Percentiles rank a stretch among this genome's conserved stretches.
These are phyloP conservation scores for Danaus plexippus DNA, from an alignment of 1,140 invertebrate genomes.

Conservation along the genomic window DNA sequence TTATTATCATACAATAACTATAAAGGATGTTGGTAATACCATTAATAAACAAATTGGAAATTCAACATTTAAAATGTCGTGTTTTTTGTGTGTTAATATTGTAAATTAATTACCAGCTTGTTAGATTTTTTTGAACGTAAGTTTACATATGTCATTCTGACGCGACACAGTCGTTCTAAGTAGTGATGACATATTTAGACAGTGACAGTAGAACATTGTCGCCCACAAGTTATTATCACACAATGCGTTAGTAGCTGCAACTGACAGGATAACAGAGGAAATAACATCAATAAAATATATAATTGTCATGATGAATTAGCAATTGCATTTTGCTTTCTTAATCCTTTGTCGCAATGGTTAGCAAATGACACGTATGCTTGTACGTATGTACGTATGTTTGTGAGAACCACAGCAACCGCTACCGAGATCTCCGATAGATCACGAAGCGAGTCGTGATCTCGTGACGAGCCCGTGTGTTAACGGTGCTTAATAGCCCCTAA, in stretches of 20 bases:
- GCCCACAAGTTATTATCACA: conserved; percentile 49
- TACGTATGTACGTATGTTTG: conserved; percentile 16
- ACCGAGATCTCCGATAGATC: conserved; percentile 65
- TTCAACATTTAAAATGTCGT: too few species aligned
- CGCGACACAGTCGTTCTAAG: conserved; percentile 9
- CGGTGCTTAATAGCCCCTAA: conserved; percentile 70
- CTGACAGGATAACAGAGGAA: conserved; percentile 32
- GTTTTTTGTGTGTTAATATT: too few species aligned
- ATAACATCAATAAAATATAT: conserved; percentile 3
- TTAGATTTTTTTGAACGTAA: too few species aligned
- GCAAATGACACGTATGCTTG: neutral
- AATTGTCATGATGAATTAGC: too few species aligned
- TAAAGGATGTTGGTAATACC: too few species aligned
- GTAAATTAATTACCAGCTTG: too few species aligned
- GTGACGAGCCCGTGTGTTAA: conserved; percentile 65
- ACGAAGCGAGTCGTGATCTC: conserved; percentile 56
- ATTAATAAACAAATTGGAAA: too few species aligned
- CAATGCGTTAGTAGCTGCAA: conserved; percentile 57
- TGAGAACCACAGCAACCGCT: conserved; percentile 43
- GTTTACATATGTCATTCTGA: neutral
- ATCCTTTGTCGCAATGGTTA: neutral
- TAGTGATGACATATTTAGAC: conserved; percentile 20
- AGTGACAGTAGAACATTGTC: conserved; percentile 18
- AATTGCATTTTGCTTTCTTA: too few species aligned
- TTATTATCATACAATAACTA: too few species aligned